These are phyloP conservation scores for Brachionus sp. DNA, from an alignment of 1,140 invertebrate genomes.

Conservation along the genomic window DNA sequence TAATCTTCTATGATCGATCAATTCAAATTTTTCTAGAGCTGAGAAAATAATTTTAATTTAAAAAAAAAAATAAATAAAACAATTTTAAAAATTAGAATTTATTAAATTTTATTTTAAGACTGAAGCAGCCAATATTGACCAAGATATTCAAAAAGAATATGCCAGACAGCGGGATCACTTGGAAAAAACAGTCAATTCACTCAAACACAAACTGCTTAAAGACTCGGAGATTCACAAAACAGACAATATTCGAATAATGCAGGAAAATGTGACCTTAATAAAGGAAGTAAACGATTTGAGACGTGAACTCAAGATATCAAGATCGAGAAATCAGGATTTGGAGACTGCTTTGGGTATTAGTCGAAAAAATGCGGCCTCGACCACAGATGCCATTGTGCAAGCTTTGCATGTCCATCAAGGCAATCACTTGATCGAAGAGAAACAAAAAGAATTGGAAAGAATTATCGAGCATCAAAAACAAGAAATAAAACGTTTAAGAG, in stretches of 20 bases:
- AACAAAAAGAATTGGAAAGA: slow-evolving; percentile 20
- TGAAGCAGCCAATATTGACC: slow-evolving; percentile 59
- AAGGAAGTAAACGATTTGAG: slow-evolving; percentile 71
- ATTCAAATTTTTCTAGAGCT: no score
- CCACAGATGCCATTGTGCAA: slow-evolving; percentile 44
- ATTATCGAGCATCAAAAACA: slow-evolving; percentile 56
- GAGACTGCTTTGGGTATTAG: slow-evolving; percentile 68
- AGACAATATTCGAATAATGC: slow-evolving; percentile 62
- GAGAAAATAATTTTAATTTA: neutral
- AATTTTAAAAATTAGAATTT: neutral
- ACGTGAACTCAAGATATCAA: slow-evolving; percentile 66
- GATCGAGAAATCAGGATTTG: slow-evolving; percentile 67
- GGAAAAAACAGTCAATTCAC: slow-evolving; percentile 34
- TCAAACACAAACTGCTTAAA: slow-evolving; percentile 60
- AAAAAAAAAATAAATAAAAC: neutral
- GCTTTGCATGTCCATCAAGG: slow-evolving; percentile 38
- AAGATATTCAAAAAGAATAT: slow-evolving; percentile 73
- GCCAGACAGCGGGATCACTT: slow-evolving; percentile 71
- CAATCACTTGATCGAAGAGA: slow-evolving; percentile 44
- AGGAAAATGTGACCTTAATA: slow-evolving; percentile 71
- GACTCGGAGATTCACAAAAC: slow-evolving; percentile 59
- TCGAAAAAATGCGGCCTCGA: slow-evolving; percentile 47
- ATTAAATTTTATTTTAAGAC: slow-evolving; percentile 50
- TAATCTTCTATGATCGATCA: no score
- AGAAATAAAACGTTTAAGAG: slow-evolving; percentile 55